Base-by-base conservation (phyloP, 2,888 invertebrate genomes). In the Reticulitermes lucifugus region DNA sequence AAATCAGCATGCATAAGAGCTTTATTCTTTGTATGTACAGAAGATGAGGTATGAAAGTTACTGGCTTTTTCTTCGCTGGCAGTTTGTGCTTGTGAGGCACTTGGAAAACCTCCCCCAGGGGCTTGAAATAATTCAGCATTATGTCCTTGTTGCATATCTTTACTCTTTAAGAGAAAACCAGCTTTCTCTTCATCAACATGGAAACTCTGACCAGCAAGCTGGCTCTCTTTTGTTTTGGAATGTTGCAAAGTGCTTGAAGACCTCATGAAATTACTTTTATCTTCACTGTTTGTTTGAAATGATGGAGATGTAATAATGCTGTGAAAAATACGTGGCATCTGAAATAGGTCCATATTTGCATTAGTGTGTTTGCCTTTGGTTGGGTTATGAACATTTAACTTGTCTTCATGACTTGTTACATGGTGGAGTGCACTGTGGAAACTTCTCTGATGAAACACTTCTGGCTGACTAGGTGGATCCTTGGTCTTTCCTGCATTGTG, bases 241-340 rank as follows among this genome's bases (percentile, higher is more conserved):
- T 77, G 77, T 22, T 77, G 77, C 2, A 46, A 43, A 77, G 43
- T 25, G 25, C 22, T 77, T 43, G 10, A 10, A n/a, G 77, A 77
- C 22, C n/a, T 5, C 43, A 77, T 7, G 10, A 41, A 77, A 77
- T 46, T 65, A 65, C 35, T 81, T 46, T 70, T 81, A n/a, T 81
- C 46, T 65, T 81, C 81, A 41, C n/a, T 80, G 25, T 70, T 70
- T 65, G 35, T 21, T 25, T 79, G 81, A 18, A 25, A 22, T 14
- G 79, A 51, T 21, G 46, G 3, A 65, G 65, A 65, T 21, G 65
- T 55, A n/a, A 81, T 70, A 21, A 81, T 60, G 41, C 55, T 81
- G 6, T 81, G 81, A n/a, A 65, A 81, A 51, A 65, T 41, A 12
- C 70, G 81, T 22, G 65, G 81, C 70, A 81, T 81, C 22, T 81